Percentiles rank a stretch among this genome's conserved stretches.
phyloP scores from a whole-genome alignment of 2,797 vertebrate species.

The Amblyraja radiata region DNA sequence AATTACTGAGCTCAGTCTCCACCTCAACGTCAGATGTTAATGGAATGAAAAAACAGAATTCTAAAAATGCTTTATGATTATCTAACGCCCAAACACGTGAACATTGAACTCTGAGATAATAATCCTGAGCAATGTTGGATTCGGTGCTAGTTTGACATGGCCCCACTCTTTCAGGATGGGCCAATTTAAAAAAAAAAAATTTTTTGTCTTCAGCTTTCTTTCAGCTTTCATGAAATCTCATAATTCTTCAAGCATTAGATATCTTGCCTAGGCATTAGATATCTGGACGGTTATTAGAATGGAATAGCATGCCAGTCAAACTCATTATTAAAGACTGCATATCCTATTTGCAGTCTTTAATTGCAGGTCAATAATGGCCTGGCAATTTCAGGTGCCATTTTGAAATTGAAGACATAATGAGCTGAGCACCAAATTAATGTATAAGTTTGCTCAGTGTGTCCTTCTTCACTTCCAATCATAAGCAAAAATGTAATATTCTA shows the following conservation, averaged over 20 bases:
- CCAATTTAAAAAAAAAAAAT: neutral
- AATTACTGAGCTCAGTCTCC: neutral
- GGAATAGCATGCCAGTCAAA: neutral
- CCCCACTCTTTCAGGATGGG: neutral
- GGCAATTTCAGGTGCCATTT: neutral
- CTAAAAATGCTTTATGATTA: neutral
- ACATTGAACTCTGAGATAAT: neutral
- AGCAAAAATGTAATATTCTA: neutral
- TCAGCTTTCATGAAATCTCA: neutral
- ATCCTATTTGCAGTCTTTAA: neutral
- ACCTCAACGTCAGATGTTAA: neutral
- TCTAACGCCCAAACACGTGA: neutral
- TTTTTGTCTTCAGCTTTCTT: neutral
- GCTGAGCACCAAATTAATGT: neutral
- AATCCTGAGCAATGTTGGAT: neutral
- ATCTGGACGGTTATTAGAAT: constrained; percentile 3
- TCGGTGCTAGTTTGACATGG: neutral
- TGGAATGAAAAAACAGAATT: neutral
- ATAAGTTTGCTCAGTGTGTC: neutral
- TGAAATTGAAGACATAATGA: neutral
- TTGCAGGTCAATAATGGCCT: neutral
- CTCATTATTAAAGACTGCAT: neutral
- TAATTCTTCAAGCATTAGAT: neutral
- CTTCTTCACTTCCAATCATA: neutral
- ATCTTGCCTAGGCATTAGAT: neutral